phyloP scores from a whole-genome alignment of 2,113 vertebrate species.

The Ammodytes dubius region DNA sequence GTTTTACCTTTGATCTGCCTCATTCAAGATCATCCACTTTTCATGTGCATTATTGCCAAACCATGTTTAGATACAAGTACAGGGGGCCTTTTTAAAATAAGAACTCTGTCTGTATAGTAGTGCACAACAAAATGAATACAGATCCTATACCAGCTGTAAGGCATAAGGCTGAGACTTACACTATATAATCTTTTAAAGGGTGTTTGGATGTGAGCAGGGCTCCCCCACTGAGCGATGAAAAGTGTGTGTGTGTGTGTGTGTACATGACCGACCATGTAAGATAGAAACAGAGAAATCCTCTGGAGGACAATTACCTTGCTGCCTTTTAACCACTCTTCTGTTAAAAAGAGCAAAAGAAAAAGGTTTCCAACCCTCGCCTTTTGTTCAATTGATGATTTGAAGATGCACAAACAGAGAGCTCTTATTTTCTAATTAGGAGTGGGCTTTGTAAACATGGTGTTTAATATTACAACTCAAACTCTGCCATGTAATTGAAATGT shows the following conservation, averaged over 20 bases:
- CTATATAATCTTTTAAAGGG: conserved; percentile 25
- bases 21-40: conserved; percentile 31
- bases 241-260: conserved; percentile 31
- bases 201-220: conserved; percentile 79
- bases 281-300: conserved; percentile 30
- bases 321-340: conserved; percentile 82
- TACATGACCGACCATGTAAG: conserved; percentile 31
- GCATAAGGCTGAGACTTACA: conserved; percentile 8
- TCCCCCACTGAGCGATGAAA: conserved; percentile 77
- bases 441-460: conserved; percentile 64
- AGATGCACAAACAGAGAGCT: conserved; percentile 50
- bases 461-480: conserved; percentile 37
- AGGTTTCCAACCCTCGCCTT: conserved; percentile 35
- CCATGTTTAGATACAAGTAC: conserved; percentile 20
- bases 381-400: conserved; percentile 50
- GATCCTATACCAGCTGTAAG: conserved; percentile 47
- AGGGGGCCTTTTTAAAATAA: conserved; percentile 12
- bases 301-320: conserved; percentile 51
- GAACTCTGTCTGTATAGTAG: conserved; percentile 27
- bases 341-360: conserved; percentile 59
- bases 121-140: conserved; percentile 26
- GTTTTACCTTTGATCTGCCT: conserved; percentile 69
- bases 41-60: conserved; percentile 39
- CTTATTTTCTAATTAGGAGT: conserved; percentile 8
- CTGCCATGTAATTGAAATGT: conserved; percentile 38